Base-by-base conservation (phyloP, 1,140 invertebrate species). In the Diabrotica undecimpunctata region DNA sequence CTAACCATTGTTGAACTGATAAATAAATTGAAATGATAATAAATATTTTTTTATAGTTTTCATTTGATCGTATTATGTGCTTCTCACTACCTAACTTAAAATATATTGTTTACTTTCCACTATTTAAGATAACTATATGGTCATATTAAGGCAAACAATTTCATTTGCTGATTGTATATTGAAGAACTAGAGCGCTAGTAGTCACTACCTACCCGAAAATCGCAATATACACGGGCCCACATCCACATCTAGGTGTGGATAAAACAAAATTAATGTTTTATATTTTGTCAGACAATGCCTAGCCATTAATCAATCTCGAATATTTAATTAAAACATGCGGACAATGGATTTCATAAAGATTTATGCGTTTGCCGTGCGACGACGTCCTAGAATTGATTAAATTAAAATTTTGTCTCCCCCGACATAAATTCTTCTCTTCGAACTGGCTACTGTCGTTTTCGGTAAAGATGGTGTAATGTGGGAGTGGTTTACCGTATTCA, bases 241-340 rank as follows among this genome's bases (percentile, higher is more conserved):
- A 52, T 62, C 60, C 60, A 53, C 38, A 52, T 62, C 65, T 72
- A 70, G 72, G 70, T 74, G 71, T 63, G 64, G 65, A 71, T 72
- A 60, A 69, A 70, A 62, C 60, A 67, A 62, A 73, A 72, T 75
- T 72, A 71, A 71, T 71, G 71, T 74, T 75, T 70, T 71, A 73
- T 71, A 73, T 74, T 73, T 70, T 70, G 74, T 76, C 75, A 76
- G 72, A 76, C 74, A 77, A 75, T 75, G 73, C 68, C 61, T 62
- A 66, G 66, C 70, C 72, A 72, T 77, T 76, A 70, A 77, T 77
- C 75, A 77, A 75, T 77, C 74, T 70, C 64, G 68, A 75, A 76
- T 78, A 75, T 78, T 78, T 78, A 78, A 78, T 78, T 78, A 78
- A 76, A 78, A 78, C 72, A 74, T 70, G 75, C 72, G 75, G 73